Base-by-base conservation (phyloP, 2,113 vertebrate species). In the Stercorarius parasiticus region DNA sequence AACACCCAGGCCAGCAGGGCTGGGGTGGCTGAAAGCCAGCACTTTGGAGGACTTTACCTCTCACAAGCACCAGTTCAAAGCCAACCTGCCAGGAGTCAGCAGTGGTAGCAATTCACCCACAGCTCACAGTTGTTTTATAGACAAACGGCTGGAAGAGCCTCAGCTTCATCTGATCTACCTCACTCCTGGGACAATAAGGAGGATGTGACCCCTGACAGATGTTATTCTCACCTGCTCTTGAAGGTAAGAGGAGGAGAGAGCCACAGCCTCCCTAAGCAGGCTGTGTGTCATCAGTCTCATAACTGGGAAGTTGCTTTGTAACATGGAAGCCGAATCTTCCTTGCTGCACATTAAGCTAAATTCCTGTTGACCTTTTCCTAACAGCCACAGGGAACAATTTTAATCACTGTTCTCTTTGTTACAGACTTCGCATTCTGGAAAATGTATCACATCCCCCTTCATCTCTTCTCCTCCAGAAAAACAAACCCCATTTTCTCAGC, bases 361-460 rank as follows among this genome's bases (percentile, higher is more conserved):
- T 92, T 95, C 80, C 91, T 62, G 22, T 81, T 92, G 93, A 86
- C 80, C 80, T 86, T 90, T 94, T 92, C 55, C 72, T 94, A 66
- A 88, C 49, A 92, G 91, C 66, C 82, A 90, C 55, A 25, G 71
- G 72, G 59, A 79, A 66, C n/a, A 25, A 26, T 90, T 90, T 88
- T 86, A 78, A 92, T 90, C 64, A 66, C 67, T 92, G 27, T 59
- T 69, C 30, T 93, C 59, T 81, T 93, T 92, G 83, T 92, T 86
- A 61, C 42, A 83, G 67, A 50, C 50, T 73, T 90, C 50, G 42
- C 67, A 53, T 94, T 95, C 76, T 93, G 86, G 76, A 93, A 88
- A 95, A 92, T 73, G 19, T 86, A 83, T 88, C 45, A 88, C 0
- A 2, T 86, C 42, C 6, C 49, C 6, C 25, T 95, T 90, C 3